A percentile compares a stretch with the other conserved stretches of the same genome.
Conservation (phyloP, 2,888 invertebrate genomes). For the Nephrocerus scutellatus region DNA sequence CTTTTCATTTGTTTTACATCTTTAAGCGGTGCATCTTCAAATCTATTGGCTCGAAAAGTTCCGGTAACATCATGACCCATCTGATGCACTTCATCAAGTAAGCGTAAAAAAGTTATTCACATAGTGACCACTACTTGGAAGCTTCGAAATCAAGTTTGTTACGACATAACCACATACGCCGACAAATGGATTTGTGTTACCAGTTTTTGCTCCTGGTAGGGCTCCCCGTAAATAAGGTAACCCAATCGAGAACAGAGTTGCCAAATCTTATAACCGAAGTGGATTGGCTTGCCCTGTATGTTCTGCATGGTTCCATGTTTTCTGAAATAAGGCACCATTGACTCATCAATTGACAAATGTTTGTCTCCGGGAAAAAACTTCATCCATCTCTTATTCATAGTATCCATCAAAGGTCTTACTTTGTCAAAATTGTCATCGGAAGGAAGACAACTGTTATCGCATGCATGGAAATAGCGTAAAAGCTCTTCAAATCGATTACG, state of each 20-base stretch:
- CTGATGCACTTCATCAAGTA: too few species aligned
- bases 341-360: slow-evolving; percentile 4
- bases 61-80: too few species aligned
- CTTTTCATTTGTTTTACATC: too few species aligned
- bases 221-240: slow-evolving; percentile 7
- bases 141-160: slow-evolving; percentile 8
- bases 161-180: slow-evolving; percentile 7
- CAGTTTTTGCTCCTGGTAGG: slow-evolving; percentile 8
- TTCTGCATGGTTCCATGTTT: slow-evolving; percentile 8
- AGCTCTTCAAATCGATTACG: slow-evolving; percentile 6
- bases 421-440: slow-evolving; percentile 5
- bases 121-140: slow-evolving; percentile 3
- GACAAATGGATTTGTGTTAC: slow-evolving; percentile 7
- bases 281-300: too few species aligned
- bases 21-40: too few species aligned
- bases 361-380: slow-evolving; percentile 4
- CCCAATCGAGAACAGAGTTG: slow-evolving; percentile 1
- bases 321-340: slow-evolving; percentile 1
- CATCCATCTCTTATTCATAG: slow-evolving; percentile 3
- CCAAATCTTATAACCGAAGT: slow-evolving; percentile 3
- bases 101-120: too few species aligned
- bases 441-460: not conserved
- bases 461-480: slow-evolving; percentile 3
- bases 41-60: too few species aligned
- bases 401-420: slow-evolving; percentile 1